These are phyloP conservation scores for Campoletis sonorensis DNA, from an alignment of 1,140 invertebrate genomes.

Conservation along the genomic window DNA sequence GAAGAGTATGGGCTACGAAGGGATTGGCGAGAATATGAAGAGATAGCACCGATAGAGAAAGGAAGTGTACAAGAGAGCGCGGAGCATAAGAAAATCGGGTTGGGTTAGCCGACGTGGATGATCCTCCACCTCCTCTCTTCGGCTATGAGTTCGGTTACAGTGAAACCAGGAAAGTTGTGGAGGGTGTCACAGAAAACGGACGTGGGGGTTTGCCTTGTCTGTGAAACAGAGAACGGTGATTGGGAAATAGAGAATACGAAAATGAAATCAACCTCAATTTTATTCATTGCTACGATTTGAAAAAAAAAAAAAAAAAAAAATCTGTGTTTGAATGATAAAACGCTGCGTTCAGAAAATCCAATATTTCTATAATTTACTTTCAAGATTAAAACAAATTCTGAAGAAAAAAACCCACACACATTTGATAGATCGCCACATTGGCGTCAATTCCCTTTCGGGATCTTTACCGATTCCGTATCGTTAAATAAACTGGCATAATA, in stretches of 20 bases:
- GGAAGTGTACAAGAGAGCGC: not conserved
- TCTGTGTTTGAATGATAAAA: no score
- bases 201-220: not conserved
- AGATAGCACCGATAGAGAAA: constrained; percentile 39
- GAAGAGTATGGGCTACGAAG: constrained; percentile 42
- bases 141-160: not conserved
- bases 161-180: not conserved
- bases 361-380: no score
- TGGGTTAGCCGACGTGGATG: constrained; percentile 24
- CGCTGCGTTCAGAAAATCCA: no score
- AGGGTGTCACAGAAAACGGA: constrained; percentile 11
- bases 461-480: no score
- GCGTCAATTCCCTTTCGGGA: no score
- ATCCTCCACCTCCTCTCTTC: constrained; percentile 15
- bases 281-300: no score
- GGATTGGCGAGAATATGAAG: constrained; percentile 63
- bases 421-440: no score
- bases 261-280: not conserved
- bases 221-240: not conserved
- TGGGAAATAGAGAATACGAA: not conserved
- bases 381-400: no score
- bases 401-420: no score
- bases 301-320: no score
- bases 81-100: constrained; percentile 31
- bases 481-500: no score